Evolutionary conservation across 2,113 vertebrate genomes (phyloP).

Genomic region (Theristicus caerulescens): DNA sequence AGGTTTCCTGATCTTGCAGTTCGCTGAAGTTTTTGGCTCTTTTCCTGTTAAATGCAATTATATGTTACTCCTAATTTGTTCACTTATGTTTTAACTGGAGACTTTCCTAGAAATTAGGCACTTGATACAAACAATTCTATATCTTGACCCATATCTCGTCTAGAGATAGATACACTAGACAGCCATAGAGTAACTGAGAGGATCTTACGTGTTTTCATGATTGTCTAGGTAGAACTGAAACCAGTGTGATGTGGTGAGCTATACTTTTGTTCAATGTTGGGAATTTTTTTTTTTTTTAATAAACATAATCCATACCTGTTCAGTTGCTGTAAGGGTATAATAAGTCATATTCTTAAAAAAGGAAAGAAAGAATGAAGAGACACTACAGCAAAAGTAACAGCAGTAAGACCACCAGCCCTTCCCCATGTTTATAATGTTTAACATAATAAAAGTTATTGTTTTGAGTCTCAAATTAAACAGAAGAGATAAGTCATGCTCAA

Average conservation of each 20-base stretch:
- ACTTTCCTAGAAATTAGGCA: neutral
- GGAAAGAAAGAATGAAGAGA: neutral
- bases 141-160: neutral
- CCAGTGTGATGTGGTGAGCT: neutral
- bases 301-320: neutral
- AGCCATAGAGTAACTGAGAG: neutral
- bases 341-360: neutral
- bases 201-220: neutral
- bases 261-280: neutral
- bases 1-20: neutral
- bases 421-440: neutral
- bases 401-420: neutral
- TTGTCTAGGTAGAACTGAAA: neutral
- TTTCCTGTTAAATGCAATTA: neutral
- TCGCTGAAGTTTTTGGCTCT: neutral
- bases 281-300: neutral
- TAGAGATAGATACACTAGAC: neutral
- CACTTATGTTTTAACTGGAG: neutral
- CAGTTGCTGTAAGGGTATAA: neutral
- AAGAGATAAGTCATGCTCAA: neutral
- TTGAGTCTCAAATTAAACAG: neutral
- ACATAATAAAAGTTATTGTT: neutral
- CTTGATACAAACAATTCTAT: neutral
- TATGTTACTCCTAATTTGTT: neutral
- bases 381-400: neutral